These are phyloP conservation scores for Thereuonema tuberculata DNA, from an alignment of 1,140 invertebrate genomes.

Conservation along the genomic window DNA sequence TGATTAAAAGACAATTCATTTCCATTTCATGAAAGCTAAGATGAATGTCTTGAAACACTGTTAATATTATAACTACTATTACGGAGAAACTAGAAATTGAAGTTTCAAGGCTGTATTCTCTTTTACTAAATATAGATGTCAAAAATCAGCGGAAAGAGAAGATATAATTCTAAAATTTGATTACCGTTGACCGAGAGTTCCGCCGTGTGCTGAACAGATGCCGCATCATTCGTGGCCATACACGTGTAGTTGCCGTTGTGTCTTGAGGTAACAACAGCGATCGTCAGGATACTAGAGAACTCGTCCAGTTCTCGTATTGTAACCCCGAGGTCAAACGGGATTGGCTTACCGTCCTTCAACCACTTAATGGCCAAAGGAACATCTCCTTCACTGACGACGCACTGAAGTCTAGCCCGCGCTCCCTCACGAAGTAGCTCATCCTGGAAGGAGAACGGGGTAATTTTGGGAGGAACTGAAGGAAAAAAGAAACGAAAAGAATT, in stretches of 20 bases:
- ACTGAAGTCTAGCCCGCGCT: constrained; percentile 56
- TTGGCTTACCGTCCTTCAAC: constrained; percentile 38
- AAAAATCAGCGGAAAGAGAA: neutral
- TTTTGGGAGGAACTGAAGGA: constrained; percentile 48
- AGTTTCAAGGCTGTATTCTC: neutral
- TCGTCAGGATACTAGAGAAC: constrained; percentile 23
- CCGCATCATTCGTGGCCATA: constrained; percentile 26
- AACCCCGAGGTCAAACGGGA: constrained; percentile 21
- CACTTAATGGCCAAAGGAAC: constrained; percentile 20
- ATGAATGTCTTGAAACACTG: constrained; percentile 49
- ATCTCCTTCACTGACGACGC: constrained; percentile 46
- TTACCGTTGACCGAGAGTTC: constrained; percentile 34
- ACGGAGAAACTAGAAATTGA: neutral
- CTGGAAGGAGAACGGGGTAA: constrained; percentile 54
- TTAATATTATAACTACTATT: neutral
- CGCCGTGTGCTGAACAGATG: constrained; percentile 30
- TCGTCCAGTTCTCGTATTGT: constrained; percentile 32
- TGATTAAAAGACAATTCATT: constrained; percentile 45
- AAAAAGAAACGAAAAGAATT: neutral
- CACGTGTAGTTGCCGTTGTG: constrained; percentile 28
- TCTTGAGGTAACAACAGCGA: constrained; percentile 27
- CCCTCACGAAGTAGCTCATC: constrained; percentile 31
- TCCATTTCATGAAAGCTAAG: no score
- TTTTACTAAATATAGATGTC: no score
- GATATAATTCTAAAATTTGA: constrained; percentile 4